phyloP scores from a whole-genome alignment of 2,888 invertebrate genomes.

The Carterocephalus palaemon region DNA sequence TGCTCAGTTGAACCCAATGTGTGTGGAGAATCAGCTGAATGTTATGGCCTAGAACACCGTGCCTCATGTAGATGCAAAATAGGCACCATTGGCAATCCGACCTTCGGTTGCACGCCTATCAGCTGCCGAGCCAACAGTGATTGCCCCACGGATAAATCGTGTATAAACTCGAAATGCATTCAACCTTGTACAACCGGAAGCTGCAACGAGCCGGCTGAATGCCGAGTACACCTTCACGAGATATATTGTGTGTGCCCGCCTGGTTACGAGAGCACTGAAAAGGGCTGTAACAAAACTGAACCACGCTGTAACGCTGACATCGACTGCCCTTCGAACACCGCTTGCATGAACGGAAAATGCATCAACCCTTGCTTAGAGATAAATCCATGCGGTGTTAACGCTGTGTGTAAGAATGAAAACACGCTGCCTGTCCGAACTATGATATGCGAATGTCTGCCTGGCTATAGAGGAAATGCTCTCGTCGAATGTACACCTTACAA shows the following conservation, averaged over 20 bases:
- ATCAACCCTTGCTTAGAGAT: conserved; percentile 89
- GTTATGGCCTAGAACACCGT: conserved; percentile 88
- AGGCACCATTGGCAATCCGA: conserved; percentile 90
- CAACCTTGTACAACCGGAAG: conserved; percentile 85
- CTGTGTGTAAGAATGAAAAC: conserved; percentile 87
- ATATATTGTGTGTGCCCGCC: conserved; percentile 90
- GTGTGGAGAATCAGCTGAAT: conserved; percentile 88
- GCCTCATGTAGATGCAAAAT: conserved; percentile 91
- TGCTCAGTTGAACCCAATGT: conserved; percentile 84
- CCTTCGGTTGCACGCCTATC: conserved; percentile 86
- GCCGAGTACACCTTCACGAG: conserved; percentile 86
- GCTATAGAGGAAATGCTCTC: conserved; percentile 92
- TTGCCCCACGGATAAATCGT: conserved; percentile 88
- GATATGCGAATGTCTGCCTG: conserved; percentile 92
- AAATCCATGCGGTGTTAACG: conserved; percentile 89
- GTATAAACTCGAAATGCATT: conserved; percentile 88
- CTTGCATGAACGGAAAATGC: conserved; percentile 90
- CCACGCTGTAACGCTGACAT: conserved; percentile 86
- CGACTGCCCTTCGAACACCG: conserved; percentile 90
- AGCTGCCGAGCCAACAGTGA: conserved; percentile 89
- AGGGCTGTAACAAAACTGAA: conserved; percentile 80
- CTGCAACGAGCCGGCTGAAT: conserved; percentile 86
- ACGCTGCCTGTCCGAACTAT: conserved; percentile 91
- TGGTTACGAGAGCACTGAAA: conserved; percentile 82
- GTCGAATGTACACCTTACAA: conserved; percentile 84